Evolutionary conservation across 1,140 invertebrate species (phyloP), one percentile per base, ranked within the genome.

Genomic region (Physella acuta): DNA sequence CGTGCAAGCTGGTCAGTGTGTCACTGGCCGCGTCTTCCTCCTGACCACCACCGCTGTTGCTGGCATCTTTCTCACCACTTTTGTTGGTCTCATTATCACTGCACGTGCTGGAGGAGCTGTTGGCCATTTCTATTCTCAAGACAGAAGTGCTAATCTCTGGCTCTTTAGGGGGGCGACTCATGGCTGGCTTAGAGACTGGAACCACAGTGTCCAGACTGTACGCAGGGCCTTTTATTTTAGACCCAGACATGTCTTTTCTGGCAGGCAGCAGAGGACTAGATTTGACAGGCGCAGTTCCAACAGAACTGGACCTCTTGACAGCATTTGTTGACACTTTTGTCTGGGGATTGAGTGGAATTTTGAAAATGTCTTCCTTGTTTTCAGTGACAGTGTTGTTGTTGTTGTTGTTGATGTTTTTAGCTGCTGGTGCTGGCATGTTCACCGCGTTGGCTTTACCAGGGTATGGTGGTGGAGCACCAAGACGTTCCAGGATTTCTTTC

Each of bases 401-500:
- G 24, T 8, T 8, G 8, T 5, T 55, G 20, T 17, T 3, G 20
- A 31, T 33, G 20, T 17, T 3, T 17, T 24, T 33, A n/a, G 68
- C 36, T 3, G 56, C 30, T 20, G 68, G 44, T 33, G 58, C 68
- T 20, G 52, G 26, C 1, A 44, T n/a, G 36, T 49, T 53, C 11
- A 33, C 17, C 1, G 31, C 44, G n/a, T 44, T 26, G 3, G 30
- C 36, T 5, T 26, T 56, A 11, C 63, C 71, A 24, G 71, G 71
- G 37, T 73, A 73, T 24, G 71, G 71, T 33, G 71, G 71, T 24
- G 71, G 71, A n/a, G 55, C 71, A n/a, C 71, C 71, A 11, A 73
- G 61, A 5, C 59, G 53, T 26, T 73, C 68, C 24, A 73, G 51
- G 53, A 73, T 55, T 56, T 73, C 71, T 60, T 73, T 55, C 71